Evolutionary conservation across 2,797 vertebrate genomes (phyloP), one percentile per base, ranked within the genome.

Genomic region (Pseudopleuronectes americanus): DNA sequence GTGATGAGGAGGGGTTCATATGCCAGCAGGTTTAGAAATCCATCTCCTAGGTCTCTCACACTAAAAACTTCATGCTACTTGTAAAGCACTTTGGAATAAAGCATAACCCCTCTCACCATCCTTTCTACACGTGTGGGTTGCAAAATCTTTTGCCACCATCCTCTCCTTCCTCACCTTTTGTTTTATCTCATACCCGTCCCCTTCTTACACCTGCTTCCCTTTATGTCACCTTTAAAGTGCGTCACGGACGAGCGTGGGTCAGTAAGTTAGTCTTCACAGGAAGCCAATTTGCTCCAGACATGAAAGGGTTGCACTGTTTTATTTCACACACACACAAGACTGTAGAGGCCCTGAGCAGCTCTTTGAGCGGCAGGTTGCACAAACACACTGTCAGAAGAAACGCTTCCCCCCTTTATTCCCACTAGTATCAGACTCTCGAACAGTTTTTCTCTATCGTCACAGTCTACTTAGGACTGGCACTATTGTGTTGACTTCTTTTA

Each of bases 231-330:
- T 80, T 65, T 65, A 64, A 76, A 64, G 47, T n/a, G 24, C n/a
- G 6, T 14, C 68, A 53, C 1, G 64, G 65, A 77, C 10, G 36
- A 78, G 69, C 74, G 31, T 26, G 64, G 55, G 69, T 68, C 9
- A 1, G 68, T 79, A 73, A 71, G 64, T 79, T 74, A 51, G 68
- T 63, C 61, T 80, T 81, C 55, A 81, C 74, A 84, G 61, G 54
- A 64, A 79, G 76, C 61, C 84, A 84, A 79, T 87, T 87, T 85
- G 82, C 62, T 78, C 62, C 59, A 4, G 62, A 76, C 70, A 86
- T 85, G 70, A 88, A 85, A 85, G 81, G 49, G 38, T 26, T 23
- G 47, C 59, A 54, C 43, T 68, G 67, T 62, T 54, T 19, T 36
- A 26, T n/a, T 41, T 54, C 36, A 4, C 36, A 24, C 24, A 24